Conservation (phyloP, 2,113 vertebrate genomes). For the Triplophysa dalaica region DNA sequence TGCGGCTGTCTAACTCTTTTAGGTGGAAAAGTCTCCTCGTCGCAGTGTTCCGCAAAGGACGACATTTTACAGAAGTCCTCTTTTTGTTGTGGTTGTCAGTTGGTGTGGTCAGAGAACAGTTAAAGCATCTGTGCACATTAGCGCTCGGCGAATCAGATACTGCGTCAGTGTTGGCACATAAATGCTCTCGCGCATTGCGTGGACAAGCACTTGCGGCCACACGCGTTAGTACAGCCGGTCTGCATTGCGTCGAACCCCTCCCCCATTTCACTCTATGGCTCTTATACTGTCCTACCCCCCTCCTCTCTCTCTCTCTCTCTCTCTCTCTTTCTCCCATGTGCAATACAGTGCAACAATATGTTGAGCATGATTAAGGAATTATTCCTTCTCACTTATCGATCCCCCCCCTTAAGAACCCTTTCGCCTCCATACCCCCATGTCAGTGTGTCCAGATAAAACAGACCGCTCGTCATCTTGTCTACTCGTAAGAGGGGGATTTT, state of each 20-base stretch:
- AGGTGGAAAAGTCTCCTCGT: background rate
- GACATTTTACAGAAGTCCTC: constrained; percentile 17
- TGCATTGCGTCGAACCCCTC: constrained; percentile 82
- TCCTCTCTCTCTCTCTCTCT: constrained; percentile 39
- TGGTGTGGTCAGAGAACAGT: constrained; percentile 28
- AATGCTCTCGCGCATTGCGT: constrained; percentile 65
- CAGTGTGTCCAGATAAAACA: constrained; percentile 53
- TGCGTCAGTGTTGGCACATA: constrained; percentile 69
- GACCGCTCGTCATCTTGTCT: constrained; percentile 71
- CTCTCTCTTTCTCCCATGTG: constrained; percentile 63
- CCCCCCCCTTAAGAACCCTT: constrained; percentile 34
- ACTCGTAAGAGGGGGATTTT: constrained; percentile 76
- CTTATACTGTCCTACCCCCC: constrained; percentile 43
- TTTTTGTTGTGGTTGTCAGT: constrained; percentile 26
- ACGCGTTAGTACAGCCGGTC: constrained; percentile 73
- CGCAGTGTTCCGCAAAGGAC: background rate
- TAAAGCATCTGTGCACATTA: constrained; percentile 44
- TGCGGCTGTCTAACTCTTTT: background rate
- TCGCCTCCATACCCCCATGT: constrained; percentile 41
- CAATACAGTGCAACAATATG: constrained; percentile 67
- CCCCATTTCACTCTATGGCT: constrained; percentile 60
- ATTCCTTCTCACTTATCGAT: constrained; percentile 54
- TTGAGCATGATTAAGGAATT: constrained; percentile 64
- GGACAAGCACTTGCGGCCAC: constrained; percentile 70
- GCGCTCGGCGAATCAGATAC: constrained; percentile 58